Conservation (phyloP, 2,113 vertebrate species). For the Microcebus jonahi region DNA sequence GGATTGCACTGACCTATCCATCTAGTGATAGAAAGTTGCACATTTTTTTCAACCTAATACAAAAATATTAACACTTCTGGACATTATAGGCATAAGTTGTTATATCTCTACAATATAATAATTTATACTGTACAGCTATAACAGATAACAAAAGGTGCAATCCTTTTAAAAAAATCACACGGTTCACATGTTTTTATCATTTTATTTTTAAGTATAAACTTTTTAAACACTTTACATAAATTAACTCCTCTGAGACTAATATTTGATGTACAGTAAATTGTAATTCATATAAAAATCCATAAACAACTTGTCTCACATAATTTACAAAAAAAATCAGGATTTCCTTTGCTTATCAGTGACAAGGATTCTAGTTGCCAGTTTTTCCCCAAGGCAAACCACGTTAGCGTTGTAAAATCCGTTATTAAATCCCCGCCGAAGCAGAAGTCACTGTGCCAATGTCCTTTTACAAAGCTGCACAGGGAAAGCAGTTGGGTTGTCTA, state of each 20-base stretch:
- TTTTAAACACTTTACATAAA: slow-evolving; percentile 99
- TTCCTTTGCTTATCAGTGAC: slow-evolving; percentile 93
- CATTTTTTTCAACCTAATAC: slow-evolving; percentile 87
- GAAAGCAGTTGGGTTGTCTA: slow-evolving; percentile 88
- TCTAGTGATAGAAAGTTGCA: slow-evolving; percentile 84
- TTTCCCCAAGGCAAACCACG: slow-evolving; percentile 86
- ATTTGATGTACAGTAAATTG: slow-evolving; percentile 99
- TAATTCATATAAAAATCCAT: slow-evolving; percentile 97
- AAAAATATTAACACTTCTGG: slow-evolving; percentile 91
- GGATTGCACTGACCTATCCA: slow-evolving; percentile 82
- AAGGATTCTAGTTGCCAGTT: slow-evolving; percentile 89
- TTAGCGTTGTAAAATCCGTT: slow-evolving; percentile 88
- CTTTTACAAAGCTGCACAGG: slow-evolving; percentile 91
- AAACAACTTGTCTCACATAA: slow-evolving; percentile 97
- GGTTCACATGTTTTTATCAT: slow-evolving; percentile 90
- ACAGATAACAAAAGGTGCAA: slow-evolving; percentile 89
- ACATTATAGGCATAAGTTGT: slow-evolving; percentile 87
- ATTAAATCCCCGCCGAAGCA: slow-evolving; percentile 88
- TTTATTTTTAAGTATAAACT: slow-evolving; percentile 99
- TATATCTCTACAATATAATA: slow-evolving; percentile 92
- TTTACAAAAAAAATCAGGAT: slow-evolving; percentile 96
- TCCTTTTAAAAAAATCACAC: slow-evolving; percentile 91
- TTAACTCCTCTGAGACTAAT: slow-evolving; percentile 99
- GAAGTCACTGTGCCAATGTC: slow-evolving; percentile 91
- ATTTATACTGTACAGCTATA: slow-evolving; percentile 92